A percentile compares a stretch with the other conserved stretches of the same genome.
These are phyloP conservation scores for Eupithecia vulgata DNA, from an alignment of 2,888 invertebrate species.

Conservation along the genomic window DNA sequence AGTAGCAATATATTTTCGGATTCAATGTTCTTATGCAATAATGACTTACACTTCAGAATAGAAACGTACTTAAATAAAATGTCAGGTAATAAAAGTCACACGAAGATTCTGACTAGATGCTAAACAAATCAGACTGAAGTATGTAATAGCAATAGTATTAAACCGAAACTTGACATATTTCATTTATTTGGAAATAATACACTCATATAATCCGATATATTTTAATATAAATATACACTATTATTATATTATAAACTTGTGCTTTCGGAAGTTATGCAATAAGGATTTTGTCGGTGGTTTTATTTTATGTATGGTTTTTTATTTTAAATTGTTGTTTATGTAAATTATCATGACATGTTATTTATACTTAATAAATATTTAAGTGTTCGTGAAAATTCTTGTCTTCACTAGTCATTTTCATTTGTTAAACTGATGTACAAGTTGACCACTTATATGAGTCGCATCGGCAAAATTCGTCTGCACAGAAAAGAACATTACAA, in stretches of 20 bases:
- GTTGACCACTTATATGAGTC: too few species aligned
- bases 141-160: background rate
- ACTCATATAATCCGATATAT: background rate
- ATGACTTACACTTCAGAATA: background rate
- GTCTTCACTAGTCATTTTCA: slow-evolving; percentile 3
- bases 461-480: too few species aligned
- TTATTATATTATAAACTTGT: background rate
- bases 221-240: background rate
- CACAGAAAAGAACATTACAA: too few species aligned
- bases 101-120: background rate
- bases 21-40: background rate
- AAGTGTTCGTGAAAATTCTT: background rate
- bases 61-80: background rate
- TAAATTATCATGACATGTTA: background rate
- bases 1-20: background rate
- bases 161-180: background rate
- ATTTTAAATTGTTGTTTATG: background rate
- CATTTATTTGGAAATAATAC: background rate
- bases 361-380: background rate
- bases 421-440: background rate
- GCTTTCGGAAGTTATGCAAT: background rate
- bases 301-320: background rate
- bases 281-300: background rate
- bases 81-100: background rate
- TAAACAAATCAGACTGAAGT: background rate